Base-by-base conservation (phyloP, 2,113 vertebrate genomes). In the Micronycteris hirsuta region DNA sequence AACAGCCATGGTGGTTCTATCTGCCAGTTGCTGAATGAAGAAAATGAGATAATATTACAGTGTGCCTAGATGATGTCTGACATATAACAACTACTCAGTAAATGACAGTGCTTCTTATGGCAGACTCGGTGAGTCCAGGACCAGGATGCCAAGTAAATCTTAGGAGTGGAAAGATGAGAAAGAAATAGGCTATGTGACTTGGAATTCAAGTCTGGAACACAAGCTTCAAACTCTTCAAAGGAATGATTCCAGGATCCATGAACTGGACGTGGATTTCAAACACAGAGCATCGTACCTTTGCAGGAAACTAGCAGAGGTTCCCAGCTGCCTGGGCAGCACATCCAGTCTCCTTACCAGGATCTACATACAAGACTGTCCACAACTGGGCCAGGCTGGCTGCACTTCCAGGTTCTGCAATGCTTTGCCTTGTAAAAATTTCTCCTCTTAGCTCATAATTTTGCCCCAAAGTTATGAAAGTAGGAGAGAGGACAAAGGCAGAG, bases 371-470 rank as follows among this genome's bases (percentile, higher is more conserved):
- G n/a, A 1, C 67, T 84, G 36, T 31, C 49, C 65, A 22, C 14
- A 19, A 0, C 47, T 0, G 1, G 56, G 54, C 17, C 4, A 0
- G 45, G n/a, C 7, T 41, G 45, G 16, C 16, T 22, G 7, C 1
- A 7, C 24, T n/a, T 13, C 73, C 22, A 33, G 38, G 10, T 61
- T 88, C 38, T 80, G 47, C 9, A 33, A 0, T 24, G 38, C 20
- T 85, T 96, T n/a, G n/a, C n/a, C 43, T 68, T 47, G 14, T 26
- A 36, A n/a, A 73, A 93, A 45, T 67, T 2, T 14, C 28, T 76
- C 45, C 86, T 78, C 33, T 63, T 41, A 47, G 20, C 71, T 24
- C 9, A 3, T 2, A 1, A 9, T 56, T 94, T 58, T 52, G 24
- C 54, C n/a, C 87, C 0, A 43, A 38, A 76, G 4, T 81, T 76